phyloP scores from a whole-genome alignment of 2,888 invertebrate genomes.

The Alviniconcha strummeri region DNA sequence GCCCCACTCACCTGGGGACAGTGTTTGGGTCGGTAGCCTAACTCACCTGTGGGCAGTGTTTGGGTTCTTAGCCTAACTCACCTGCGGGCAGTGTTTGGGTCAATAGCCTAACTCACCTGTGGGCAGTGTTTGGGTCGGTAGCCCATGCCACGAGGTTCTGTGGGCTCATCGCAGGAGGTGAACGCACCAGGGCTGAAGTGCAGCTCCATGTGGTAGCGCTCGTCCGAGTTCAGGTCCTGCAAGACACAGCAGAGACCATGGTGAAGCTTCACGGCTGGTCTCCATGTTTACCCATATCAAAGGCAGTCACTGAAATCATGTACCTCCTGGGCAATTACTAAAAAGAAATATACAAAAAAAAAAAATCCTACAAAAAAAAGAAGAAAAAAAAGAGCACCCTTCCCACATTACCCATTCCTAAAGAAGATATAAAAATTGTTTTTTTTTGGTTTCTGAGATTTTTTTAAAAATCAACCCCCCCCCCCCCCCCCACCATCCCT shows the following conservation, averaged over 20 bases:
- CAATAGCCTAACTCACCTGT: slow-evolving; percentile 15
- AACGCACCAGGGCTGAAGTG: slow-evolving; percentile 97
- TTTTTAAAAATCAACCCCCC: too few relatives aligned
- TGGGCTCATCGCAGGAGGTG: slow-evolving; percentile 88
- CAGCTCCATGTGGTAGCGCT: slow-evolving; percentile 95
- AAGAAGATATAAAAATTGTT: too few relatives aligned
- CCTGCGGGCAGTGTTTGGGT: slow-evolving; percentile 24
- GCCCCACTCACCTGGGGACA: slow-evolving; percentile 24
- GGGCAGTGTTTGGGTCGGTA: slow-evolving; percentile 47
- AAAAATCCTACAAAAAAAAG: too few relatives aligned
- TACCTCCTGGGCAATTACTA: too few relatives aligned
- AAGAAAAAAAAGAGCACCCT: too few relatives aligned
- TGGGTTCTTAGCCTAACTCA: slow-evolving; percentile 14
- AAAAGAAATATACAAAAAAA: too few relatives aligned
- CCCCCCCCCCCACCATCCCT: not conserved
- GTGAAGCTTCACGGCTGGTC: too few relatives aligned
- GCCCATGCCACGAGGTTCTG: slow-evolving; percentile 72
- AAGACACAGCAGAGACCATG: not conserved
- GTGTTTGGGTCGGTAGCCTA: slow-evolving; percentile 24
- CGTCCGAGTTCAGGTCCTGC: slow-evolving; percentile 81
- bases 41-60: slow-evolving; percentile 27
- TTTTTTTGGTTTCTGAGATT: too few relatives aligned
- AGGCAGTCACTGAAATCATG: too few relatives aligned
- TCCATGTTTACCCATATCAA: too few relatives aligned
- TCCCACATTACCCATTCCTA: too few relatives aligned